These are phyloP conservation scores for Scortum barcoo DNA, from an alignment of 2,113 vertebrate genomes.

Conservation along the genomic window DNA sequence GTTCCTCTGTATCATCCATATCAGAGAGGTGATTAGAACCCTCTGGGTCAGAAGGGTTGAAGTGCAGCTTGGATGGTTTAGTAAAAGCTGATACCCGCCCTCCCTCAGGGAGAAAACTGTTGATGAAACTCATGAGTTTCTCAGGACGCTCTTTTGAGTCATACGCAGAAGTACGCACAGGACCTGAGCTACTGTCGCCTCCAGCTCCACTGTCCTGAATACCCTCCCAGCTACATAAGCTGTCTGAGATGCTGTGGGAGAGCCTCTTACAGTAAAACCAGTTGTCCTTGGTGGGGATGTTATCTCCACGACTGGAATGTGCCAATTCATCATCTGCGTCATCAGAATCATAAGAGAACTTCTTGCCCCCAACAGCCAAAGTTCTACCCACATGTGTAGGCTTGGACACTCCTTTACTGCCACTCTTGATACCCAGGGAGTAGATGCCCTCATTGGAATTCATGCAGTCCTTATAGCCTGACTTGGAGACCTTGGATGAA, in stretches of 20 bases:
- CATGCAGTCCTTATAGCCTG: slow-evolving; percentile 95
- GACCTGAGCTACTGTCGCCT: slow-evolving; percentile 65
- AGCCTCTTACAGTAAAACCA: slow-evolving; percentile 83
- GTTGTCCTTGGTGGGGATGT: slow-evolving; percentile 82
- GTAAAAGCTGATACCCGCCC: slow-evolving; percentile 74
- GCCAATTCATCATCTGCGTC: slow-evolving; percentile 87
- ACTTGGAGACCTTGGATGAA: slow-evolving; percentile 88
- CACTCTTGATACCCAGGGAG: slow-evolving; percentile 90
- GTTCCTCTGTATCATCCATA: slow-evolving; percentile 86
- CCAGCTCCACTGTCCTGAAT: slow-evolving; percentile 66
- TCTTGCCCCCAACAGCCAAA: slow-evolving; percentile 64
- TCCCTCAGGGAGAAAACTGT: slow-evolving; percentile 83
- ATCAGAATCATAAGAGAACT: slow-evolving; percentile 88
- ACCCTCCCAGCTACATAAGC: slow-evolving; percentile 89
- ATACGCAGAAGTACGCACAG: slow-evolving; percentile 53
- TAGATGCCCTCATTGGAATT: slow-evolving; percentile 98
- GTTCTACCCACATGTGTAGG: slow-evolving; percentile 72
- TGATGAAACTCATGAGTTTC: slow-evolving; percentile 86
- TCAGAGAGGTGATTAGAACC: slow-evolving; percentile 85
- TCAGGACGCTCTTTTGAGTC: slow-evolving; percentile 88
- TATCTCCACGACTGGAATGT: slow-evolving; percentile 77
- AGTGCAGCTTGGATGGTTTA: slow-evolving; percentile 74
- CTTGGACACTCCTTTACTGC: slow-evolving; percentile 78
- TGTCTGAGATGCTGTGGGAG: slow-evolving; percentile 91
- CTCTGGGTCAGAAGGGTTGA: slow-evolving; percentile 62